A percentile compares a stretch with the other conserved stretches of the same genome.
Evolutionary conservation across 35 echinoderm and acorn worm genomes (phyloP).

Genomic region (Diadema setosum): DNA sequence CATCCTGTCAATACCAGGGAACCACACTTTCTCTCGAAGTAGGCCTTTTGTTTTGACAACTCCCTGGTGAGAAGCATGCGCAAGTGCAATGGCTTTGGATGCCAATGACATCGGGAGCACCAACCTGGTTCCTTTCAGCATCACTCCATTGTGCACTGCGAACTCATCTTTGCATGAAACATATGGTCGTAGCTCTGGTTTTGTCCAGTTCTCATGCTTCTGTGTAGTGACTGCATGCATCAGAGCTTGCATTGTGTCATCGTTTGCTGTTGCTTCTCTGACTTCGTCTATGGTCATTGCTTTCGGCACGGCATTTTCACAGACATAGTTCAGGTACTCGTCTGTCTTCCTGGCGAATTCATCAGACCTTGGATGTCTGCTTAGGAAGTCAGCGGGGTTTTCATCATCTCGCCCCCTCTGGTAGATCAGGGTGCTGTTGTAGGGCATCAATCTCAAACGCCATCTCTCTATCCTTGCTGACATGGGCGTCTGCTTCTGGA

Average conservation of each 20-base stretch:
- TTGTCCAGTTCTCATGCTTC: neutral
- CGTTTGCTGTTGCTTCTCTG: neutral
- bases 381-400: constrained; percentile 29
- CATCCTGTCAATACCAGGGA: constrained; percentile 33
- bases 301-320: constrained; percentile 23
- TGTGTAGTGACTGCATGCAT: neutral
- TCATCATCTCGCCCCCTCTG: neutral
- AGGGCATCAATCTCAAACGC: constrained; percentile 24
- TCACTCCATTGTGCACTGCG: neutral
- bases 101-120: neutral
- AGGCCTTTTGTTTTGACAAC: constrained; percentile 17
- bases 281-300: constrained; percentile 28
- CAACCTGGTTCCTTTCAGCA: neutral
- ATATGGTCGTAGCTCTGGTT: neutral
- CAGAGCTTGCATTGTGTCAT: constrained; percentile 2
- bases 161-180: neutral
- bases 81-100: neutral
- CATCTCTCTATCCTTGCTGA: constrained; percentile 45
- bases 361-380: neutral
- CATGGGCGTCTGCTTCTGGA: constrained; percentile 3
- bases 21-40: constrained; percentile 33
- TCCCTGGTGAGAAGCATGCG: neutral
- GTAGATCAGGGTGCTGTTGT: neutral
- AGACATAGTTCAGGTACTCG: constrained; percentile 15
- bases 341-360: neutral